These are phyloP conservation scores for Pseudococcus viburni DNA, from an alignment of 2,888 invertebrate species.

Conservation along the genomic window DNA sequence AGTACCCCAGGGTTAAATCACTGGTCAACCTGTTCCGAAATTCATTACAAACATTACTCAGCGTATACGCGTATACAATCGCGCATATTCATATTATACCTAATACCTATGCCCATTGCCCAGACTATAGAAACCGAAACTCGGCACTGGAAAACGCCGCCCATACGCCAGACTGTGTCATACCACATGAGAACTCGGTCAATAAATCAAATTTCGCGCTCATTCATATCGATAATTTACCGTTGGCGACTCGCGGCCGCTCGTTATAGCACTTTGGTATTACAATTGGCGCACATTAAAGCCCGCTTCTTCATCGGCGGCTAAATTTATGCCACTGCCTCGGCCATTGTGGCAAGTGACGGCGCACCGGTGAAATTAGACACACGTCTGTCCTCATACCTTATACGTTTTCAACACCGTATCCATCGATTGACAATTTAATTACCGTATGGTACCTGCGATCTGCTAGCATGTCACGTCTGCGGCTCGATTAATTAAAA, in stretches of 20 bases:
- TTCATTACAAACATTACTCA: too few species aligned
- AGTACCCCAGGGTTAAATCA: too few species aligned
- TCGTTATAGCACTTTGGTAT: background rate
- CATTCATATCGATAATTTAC: conserved; percentile 46
- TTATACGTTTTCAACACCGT: background rate
- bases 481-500: background rate
- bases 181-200: conserved; percentile 15
- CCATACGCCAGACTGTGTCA: background rate
- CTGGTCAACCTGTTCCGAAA: too few species aligned
- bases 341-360: background rate
- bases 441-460: background rate
- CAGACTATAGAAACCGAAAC: too few species aligned
- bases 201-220: conserved; percentile 59
- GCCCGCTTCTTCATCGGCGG: background rate
- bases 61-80: too few species aligned
- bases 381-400: conserved; percentile 47
- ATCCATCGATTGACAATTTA: conserved; percentile 52
- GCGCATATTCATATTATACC: too few species aligned
- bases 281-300: conserved; percentile 2
- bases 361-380: conserved; percentile 26
- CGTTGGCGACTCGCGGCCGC: background rate
- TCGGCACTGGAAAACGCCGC: background rate
- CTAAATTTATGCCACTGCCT: conserved; percentile 51
- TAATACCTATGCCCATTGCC: too few species aligned
- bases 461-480: background rate